These are phyloP conservation scores for Lagria hirta DNA, from an alignment of 2,888 invertebrate genomes.

Conservation along the genomic window DNA sequence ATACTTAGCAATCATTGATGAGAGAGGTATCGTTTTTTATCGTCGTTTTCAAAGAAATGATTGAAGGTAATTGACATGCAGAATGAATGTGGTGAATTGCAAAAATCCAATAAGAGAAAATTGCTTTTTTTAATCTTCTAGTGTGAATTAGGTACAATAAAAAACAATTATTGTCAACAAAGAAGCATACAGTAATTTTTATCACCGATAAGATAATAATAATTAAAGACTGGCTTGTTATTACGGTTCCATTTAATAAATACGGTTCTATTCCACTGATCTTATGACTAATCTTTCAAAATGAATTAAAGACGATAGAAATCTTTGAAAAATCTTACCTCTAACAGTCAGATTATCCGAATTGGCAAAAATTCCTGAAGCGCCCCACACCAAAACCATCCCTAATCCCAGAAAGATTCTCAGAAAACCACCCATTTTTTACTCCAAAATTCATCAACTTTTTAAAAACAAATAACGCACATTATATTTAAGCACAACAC, in stretches of 20 bases:
- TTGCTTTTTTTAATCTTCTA: too few relatives aligned
- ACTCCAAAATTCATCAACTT: slow-evolving; percentile 1
- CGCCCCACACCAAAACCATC: slow-evolving; percentile 3
- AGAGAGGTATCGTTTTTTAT: too few relatives aligned
- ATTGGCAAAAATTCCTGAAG: slow-evolving; percentile 2
- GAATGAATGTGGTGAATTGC: too few relatives aligned
- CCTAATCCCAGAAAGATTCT: not conserved
- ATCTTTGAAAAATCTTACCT: slow-evolving; percentile 11
- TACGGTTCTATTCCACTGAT: slow-evolving; percentile 14
- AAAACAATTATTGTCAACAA: slow-evolving; percentile 13
- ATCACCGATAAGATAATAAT: slow-evolving; percentile 6
- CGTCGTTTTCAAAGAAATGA: too few relatives aligned
- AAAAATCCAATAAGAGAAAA: too few relatives aligned
- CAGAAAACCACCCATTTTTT: slow-evolving; percentile 12
- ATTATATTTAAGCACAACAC: slow-evolving; percentile 5
- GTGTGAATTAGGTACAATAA: too few relatives aligned
- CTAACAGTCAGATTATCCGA: slow-evolving; percentile 23
- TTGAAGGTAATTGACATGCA: too few relatives aligned
- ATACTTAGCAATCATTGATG: too few relatives aligned
- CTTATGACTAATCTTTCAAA: slow-evolving; percentile 13
- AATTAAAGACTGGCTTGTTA: slow-evolving; percentile 5
- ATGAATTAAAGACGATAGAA: slow-evolving; percentile 7
- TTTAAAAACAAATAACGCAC: slow-evolving; percentile 10
- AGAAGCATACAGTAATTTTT: slow-evolving; percentile 10
- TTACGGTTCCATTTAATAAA: slow-evolving; percentile 16